Base-by-base conservation (phyloP, 2,113 vertebrate genomes). In the Alouatta palliata region DNA sequence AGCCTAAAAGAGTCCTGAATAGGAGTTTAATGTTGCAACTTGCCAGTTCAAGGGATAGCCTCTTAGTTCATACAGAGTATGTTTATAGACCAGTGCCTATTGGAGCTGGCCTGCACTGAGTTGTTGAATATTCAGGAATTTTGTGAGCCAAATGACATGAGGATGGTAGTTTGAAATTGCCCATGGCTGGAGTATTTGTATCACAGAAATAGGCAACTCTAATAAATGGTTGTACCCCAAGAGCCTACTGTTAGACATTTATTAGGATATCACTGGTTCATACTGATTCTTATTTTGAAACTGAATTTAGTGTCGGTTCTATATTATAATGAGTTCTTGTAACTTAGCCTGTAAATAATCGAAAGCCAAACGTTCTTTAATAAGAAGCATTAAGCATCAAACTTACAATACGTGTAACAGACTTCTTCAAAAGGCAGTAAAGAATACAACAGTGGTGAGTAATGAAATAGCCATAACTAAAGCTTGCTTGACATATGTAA, bases 61-160 rank as follows among this genome's bases (percentile, higher is more conserved):
- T 89, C 45, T 84, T 47, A 30, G 43, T n/a, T 92, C 68, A 79
- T 37, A 80, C 43, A 58, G 19, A 66, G 5, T 52, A 30, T 40
- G 25, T 71, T 94, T 56, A 84, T 2, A 92, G 81, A 45, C n/a
- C 30, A 71, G 37, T n/a, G 47, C 14, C 84, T 14, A 35, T 7
- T 88, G 17, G n/a, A 89, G 47, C 27, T 87, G 54, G 35, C n/a
- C 90, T 94, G 30, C 37, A 92, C 3, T 45, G 43, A 40, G 30
- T 40, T 88, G 52, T 80, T 94, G n/a, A 10, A 87, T 64, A 70
- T 95, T 95, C 37, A 90, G 79, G 27, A 92, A 95, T 76, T 94
- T 85, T 93, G 32, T 66, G 32, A 95, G 47, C n/a, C 12, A 70
- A 1, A 52, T 64, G 64, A 58, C 9, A 73, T 83, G 61, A 94